Conservation (phyloP, 2,888 invertebrate genomes). For the Eupithecia inturbata region DNA sequence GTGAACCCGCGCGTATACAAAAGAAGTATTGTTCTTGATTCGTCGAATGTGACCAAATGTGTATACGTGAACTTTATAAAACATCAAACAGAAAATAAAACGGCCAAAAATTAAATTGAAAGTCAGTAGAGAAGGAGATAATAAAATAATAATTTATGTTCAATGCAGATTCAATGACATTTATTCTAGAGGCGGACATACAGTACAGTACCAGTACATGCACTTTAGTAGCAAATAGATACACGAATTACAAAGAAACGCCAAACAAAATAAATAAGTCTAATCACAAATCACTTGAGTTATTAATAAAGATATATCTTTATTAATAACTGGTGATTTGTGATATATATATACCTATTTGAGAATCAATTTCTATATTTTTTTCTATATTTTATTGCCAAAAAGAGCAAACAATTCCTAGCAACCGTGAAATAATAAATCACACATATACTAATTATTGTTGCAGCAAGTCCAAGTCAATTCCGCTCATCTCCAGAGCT, state of each 20-base stretch:
- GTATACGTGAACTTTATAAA: constrained; percentile 67
- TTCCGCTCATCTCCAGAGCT: constrained; percentile 58
- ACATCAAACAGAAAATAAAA: constrained; percentile 3
- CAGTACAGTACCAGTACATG: too few relatives aligned
- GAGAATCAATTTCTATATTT: too few relatives aligned
- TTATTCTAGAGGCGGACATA: not conserved
- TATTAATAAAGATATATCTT: too few relatives aligned
- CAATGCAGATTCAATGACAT: not conserved
- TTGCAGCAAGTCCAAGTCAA: constrained; percentile 73
- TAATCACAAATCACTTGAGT: not conserved
- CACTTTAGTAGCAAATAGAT: too few relatives aligned
- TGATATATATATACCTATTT: too few relatives aligned
- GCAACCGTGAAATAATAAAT: constrained; percentile 51
- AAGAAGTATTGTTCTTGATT: constrained; percentile 77
- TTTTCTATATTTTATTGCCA: too few relatives aligned
- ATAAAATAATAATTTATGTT: not conserved
- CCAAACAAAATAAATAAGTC: not conserved
- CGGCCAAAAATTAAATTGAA: not conserved
- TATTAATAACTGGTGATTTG: too few relatives aligned
- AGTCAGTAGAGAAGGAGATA: not conserved
- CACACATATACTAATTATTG: constrained; percentile 71
- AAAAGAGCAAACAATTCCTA: constrained; percentile 34
- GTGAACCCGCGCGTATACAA: constrained; percentile 73
- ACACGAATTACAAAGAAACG: not conserved
- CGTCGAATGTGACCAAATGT: constrained; percentile 76